Evolutionary conservation across 2,888 invertebrate species (phyloP).

Genomic region (Amiota minor): DNA sequence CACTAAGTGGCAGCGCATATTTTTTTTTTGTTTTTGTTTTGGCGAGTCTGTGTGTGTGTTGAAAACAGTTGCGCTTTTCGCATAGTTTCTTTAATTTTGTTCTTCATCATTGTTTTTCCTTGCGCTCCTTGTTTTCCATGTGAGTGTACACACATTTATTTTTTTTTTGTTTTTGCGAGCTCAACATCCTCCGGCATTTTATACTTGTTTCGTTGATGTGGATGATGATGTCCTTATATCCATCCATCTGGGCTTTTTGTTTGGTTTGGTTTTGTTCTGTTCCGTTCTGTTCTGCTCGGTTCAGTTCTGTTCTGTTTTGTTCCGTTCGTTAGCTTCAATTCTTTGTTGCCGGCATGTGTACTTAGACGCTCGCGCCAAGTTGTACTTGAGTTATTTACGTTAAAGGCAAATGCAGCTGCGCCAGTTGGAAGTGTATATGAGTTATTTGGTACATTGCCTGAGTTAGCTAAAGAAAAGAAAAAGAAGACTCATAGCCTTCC

Average conservation of each 20-base stretch:
- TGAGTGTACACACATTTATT: constrained; percentile 6
- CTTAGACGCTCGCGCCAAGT: constrained; percentile 18
- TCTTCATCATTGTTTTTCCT: background rate
- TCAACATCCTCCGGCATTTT: too few relatives aligned
- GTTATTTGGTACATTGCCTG: constrained; percentile 1
- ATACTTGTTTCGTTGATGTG: too few relatives aligned
- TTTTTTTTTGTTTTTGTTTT: background rate
- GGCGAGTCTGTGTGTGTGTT: background rate
- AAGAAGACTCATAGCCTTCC: too few relatives aligned
- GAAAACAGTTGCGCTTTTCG: constrained; percentile 20
- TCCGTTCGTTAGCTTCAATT: constrained; percentile 5
- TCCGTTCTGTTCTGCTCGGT: background rate
- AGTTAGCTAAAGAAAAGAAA: background rate
- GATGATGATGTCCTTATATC: too few relatives aligned
- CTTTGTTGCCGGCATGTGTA: background rate
- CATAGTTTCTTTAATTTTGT: background rate
- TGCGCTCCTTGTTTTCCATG: constrained; percentile 2
- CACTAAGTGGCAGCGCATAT: constrained; percentile 12
- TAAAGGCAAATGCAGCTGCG: constrained; percentile 21
- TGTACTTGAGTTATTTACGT: constrained; percentile 26
- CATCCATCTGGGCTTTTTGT: too few relatives aligned
- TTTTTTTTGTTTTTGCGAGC: background rate
- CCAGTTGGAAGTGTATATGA: constrained; percentile 5
- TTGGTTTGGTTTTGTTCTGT: background rate
- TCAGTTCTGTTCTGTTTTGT: background rate